Evolutionary conservation across 2,113 vertebrate species (phyloP), one percentile per base, ranked within the genome.

Genomic region (Ictidomys tridecemlineatus): DNA sequence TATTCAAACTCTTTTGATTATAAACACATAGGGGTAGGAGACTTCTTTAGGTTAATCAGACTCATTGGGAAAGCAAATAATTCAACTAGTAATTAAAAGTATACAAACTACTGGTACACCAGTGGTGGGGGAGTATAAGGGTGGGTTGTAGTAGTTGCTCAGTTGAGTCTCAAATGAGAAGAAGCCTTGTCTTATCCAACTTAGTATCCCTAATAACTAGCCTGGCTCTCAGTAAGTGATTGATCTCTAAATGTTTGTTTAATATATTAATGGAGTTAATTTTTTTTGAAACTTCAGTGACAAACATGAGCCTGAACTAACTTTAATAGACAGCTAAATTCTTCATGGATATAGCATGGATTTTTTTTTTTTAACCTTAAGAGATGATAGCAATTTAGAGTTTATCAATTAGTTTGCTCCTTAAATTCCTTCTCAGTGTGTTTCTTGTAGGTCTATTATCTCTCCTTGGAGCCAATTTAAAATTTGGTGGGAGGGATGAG

Each of bases 391-490:
- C 67, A 69, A 10, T n/a, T 61, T 72, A 34, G 56, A 80, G 32
- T 24, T 48, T 58, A 34, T 48, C 45, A 18, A 0, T 94, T 51
- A 39, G 17, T 48, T 82, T 53, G 16, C 30, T 67, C 37, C 56
- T 89, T 78, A 48, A 16, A 10, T 70, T 79, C 20, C 45, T 80
- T 61, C 77, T 95, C 45, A 32, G 34, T 78, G 39, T 83, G 37
- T 45, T 92, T 96, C 67, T 89, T 84, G 18, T 39, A 65, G 39
- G 69, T 76, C 77, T 69, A 30, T 82, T 76, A 65, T n/a, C 14
- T 5, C 34, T 91, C 70, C 42, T 93, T 10, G 10, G 37, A 45
- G 70, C 65, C 78, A 87, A 20, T 89, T 86, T 97, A 56, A 94
- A 86, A 92, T 45, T 16, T 61, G 58, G 51, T n/a, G 65, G 89